Percentiles rank a stretch among this genome's conserved stretches.
Conservation (phyloP, 1,140 invertebrate species). For the Teleogryllus occipitalis region DNA sequence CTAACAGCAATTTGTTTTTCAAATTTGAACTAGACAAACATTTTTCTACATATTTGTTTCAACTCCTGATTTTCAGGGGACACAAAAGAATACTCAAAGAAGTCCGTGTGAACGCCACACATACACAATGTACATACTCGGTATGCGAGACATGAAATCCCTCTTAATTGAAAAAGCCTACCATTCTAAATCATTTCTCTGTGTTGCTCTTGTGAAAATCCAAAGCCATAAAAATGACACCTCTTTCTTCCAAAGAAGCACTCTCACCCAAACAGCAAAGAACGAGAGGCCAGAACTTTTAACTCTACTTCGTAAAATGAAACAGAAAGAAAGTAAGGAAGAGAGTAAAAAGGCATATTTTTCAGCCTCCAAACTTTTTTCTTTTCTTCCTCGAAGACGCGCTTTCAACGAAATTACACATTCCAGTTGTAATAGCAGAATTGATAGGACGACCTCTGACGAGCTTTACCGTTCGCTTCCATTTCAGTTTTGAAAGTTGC, state of each 20-base stretch:
- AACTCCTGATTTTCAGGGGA: too few relatives aligned
- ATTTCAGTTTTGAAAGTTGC: too few relatives aligned
- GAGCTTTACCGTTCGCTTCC: too few relatives aligned
- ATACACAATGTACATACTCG: too few relatives aligned
- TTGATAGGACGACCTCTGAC: background rate
- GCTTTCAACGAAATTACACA: slow-evolving; percentile 1
- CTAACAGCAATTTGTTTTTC: too few relatives aligned
- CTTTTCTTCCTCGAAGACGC: background rate
- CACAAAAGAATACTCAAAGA: too few relatives aligned
- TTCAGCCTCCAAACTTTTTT: background rate
- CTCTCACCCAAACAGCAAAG: background rate
- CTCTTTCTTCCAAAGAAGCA: background rate
- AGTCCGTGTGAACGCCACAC: too few relatives aligned
- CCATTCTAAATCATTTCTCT: too few relatives aligned
- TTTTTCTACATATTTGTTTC: too few relatives aligned
- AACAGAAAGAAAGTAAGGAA: background rate
- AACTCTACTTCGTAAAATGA: background rate
- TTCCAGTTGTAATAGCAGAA: background rate
- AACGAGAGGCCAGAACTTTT: background rate
- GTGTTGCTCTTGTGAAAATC: background rate
- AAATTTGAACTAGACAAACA: too few relatives aligned
- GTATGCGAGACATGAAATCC: too few relatives aligned
- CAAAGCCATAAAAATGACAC: background rate
- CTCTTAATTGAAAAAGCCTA: too few relatives aligned
- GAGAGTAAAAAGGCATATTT: background rate